Base-by-base conservation (phyloP, 2,797 vertebrate genomes). In the Hephaestus fuliginosus region DNA sequence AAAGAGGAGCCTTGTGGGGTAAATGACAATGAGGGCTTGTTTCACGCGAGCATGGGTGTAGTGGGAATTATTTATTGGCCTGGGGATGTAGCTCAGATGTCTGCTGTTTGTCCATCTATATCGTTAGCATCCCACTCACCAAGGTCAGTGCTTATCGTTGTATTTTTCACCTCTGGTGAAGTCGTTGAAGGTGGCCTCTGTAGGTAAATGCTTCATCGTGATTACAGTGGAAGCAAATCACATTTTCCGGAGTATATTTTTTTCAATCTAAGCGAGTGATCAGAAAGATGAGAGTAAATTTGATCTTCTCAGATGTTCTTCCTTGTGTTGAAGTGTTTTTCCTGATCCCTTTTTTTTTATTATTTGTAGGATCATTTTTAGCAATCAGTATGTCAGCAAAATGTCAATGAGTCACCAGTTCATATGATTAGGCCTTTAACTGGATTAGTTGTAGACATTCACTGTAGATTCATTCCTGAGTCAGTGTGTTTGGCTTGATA, bases 41-140 rank as follows among this genome's bases (percentile, higher is more conserved):
- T 92, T 64, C 61, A 66, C 78, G 83, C 48, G 71, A n/a, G 68
- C 71, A 78, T 72, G 77, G 63, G 63, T 86, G 74, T 81, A 77
- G 74, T 81, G 86, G 82, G 64, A 87, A 82, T 87, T 80, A 82
- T 91, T 82, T 79, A 88, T 65, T 88, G 77, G 44, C 66, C 55
- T 68, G 25, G 57, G 46, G 28, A 73, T 84, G 83, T 70, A 67
- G 51, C 72, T 88, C 70, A 60, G 64, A 76, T 91, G 72, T 84
- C 70, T 81, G 49, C 62, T 85, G 56, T 81, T 82, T 68, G 82
- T 76, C 61, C 75, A 65, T 80, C 78, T 73, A 25, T 78, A 70
- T 62, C 17, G 12, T 88, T 60, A 69, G 60, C 67, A 78, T 84
- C 78, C 77, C 62, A 43, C 52, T 58, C 73, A 60, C 84, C 85